Evolutionary conservation across 2,888 invertebrate genomes (phyloP).

Genomic region (Phragmatobia fuliginosa): DNA sequence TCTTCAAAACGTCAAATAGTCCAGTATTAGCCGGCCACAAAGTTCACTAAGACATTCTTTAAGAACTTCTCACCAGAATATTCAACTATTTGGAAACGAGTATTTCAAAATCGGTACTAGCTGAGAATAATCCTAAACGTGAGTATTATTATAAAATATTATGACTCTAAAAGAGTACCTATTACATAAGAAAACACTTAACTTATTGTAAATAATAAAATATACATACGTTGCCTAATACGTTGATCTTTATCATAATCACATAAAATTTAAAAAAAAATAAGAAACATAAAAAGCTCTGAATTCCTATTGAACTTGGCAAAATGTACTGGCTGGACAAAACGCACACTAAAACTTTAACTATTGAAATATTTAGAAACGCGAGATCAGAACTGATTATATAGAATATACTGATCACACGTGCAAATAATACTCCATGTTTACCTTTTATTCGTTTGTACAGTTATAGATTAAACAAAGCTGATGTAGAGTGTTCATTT

Average conservation of each 20-base stretch:
- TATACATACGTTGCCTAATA: too few relatives aligned
- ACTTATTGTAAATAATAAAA: too few relatives aligned
- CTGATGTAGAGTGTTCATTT: background rate
- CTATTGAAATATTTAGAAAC: background rate
- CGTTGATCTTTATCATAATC: too few relatives aligned
- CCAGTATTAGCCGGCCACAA: background rate
- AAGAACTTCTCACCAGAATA: background rate
- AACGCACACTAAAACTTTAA: background rate
- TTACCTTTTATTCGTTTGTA: background rate
- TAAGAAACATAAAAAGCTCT: background rate
- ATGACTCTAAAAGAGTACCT: too few relatives aligned
- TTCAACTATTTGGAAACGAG: background rate
- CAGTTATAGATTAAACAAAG: background rate
- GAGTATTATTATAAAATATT: too few relatives aligned
- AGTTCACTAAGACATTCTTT: background rate
- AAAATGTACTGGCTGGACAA: background rate
- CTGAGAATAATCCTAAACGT: background rate
- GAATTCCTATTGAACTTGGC: background rate
- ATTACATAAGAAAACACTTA: too few relatives aligned
- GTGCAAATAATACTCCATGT: background rate
- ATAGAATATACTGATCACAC: background rate
- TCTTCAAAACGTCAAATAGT: constrained; percentile 3
- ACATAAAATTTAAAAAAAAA: background rate
- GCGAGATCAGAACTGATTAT: background rate
- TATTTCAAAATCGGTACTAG: background rate